Base-by-base conservation (phyloP, 2,888 invertebrate species). In the Dione juno region DNA sequence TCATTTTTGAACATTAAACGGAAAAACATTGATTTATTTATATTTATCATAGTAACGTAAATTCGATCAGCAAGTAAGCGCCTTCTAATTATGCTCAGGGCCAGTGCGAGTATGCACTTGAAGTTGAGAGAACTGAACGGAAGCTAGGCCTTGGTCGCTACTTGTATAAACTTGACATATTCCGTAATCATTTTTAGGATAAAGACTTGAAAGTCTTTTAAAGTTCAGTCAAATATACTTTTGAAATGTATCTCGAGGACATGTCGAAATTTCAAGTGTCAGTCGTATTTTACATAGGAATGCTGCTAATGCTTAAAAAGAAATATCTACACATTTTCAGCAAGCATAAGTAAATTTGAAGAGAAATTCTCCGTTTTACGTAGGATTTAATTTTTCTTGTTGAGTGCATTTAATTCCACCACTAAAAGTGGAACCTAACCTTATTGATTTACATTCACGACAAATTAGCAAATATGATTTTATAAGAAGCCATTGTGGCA, bases 21-120 rank as follows among this genome's bases (percentile, higher is more conserved):
- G 28, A n/a, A n/a, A 16, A 48, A 48, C 1, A 16, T 16, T 13
- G 19, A 7, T 41, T 41, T 14, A 14, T 41, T 21, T 59, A 19
- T 16, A 19, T 65, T 40, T 14, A 19, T 50, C 10, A 40, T 37
- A 66, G 0, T 67, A 52, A 58, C 64, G 64, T 41, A 67, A 72
- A 66, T 67, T 73, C 65, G 67, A 70, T 72, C 52, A 65, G 28
- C 53, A 70, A 67, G 28, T 45, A 70, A 67, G 58, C 54, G 54
- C 67, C 66, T 70, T 65, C 48, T 73, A 73, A 73, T 67, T 73
- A 73, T 70, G 63, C 61, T 53, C 70, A 63, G 50, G 73, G 65
- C 61, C 70, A 67, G n/a, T 48, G 67, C 52, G 67, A 70, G 67
- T 58, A 61, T 53, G 65, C 66, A 41, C 59, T 65, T 67, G 54